Conservation (phyloP, 37 sponge, comb jelly and placozoan species). For the Trichoplax adhaerens region DNA sequence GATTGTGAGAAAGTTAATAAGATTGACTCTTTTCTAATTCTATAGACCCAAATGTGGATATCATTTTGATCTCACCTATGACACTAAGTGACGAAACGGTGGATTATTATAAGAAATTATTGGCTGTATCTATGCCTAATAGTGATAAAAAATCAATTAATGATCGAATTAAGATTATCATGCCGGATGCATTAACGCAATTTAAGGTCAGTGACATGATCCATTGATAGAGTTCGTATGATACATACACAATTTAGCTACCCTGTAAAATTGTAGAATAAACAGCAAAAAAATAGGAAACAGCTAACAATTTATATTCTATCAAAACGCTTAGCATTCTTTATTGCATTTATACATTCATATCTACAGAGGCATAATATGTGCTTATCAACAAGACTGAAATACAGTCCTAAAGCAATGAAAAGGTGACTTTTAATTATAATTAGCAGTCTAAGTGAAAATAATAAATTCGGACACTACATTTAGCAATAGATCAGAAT, state of each 20-base stretch:
- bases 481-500: background rate
- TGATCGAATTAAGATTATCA: no score
- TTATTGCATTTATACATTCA: background rate
- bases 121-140: constrained; percentile 4
- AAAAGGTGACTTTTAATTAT: constrained; percentile 8
- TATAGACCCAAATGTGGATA: constrained; percentile 51
- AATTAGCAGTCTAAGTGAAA: no score
- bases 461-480: no score
- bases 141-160: no score
- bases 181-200: no score
- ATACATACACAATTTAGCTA: constrained; percentile 2
- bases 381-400: constrained; percentile 54
- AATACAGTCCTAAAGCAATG: constrained; percentile 43
- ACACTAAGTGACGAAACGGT: constrained; percentile 36
- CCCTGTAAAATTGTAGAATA: background rate
- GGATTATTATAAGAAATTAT: constrained; percentile 51
- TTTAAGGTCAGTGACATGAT: no score
- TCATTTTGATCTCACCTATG: constrained; percentile 74
- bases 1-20: background rate
- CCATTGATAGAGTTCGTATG: constrained; percentile 14
- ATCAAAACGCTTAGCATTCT: constrained; percentile 42
- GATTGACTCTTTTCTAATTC: no score
- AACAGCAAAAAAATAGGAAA: background rate
- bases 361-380: constrained; percentile 22
- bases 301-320: constrained; percentile 53